Base-by-base conservation (phyloP, 2,113 vertebrate genomes). In the Anoura caudifer region DNA sequence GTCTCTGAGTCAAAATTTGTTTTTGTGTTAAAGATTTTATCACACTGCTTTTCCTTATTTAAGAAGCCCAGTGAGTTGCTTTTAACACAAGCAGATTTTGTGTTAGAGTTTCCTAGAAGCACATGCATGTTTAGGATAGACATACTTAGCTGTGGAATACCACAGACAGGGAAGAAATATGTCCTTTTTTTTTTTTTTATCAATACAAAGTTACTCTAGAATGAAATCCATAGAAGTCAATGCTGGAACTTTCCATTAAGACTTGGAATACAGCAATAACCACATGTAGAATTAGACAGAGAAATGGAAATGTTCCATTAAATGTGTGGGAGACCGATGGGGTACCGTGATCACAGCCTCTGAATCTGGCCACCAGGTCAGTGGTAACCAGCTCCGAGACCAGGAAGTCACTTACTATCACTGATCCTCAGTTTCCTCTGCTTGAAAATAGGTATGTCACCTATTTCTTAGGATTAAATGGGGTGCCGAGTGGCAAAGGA, bases 151-250 rank as follows among this genome's bases (percentile, higher is more conserved):
- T 90, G 72, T 73, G 87, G 65, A 5, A 65, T 50, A 36, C 36
- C 41, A 88, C 19, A 89, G 59, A 87, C 45, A 80, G 52, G 12
- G 15, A 76, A 89, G 47, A 91, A 76, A 17, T 14, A 84, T 24
- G 80, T 45, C 26, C 50, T 65, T 73, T 43, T 17, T 33, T 83
- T 65, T 36, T 38, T 28, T 83, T 67, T 33, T n/a, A 84, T 67
- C 50, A 87, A 84, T 24, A 94, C 38, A 91, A 91, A 91, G 36
- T 45, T 72, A 85, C 12, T 75, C 36, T 75, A 69, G 19, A 69
- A 75, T 61, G 85, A 95, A 88, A 84, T 95, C 41, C 47, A 73
- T 67, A 13, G 61, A 97, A 92, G 14, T 36, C 72, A 82, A 47
- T 8, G 28, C n/a, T 47, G 56, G 41, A 52, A 77, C 24, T 45